Evolutionary conservation across 2,113 vertebrate genomes (phyloP).

Genomic region (Hoplias malabaricus): DNA sequence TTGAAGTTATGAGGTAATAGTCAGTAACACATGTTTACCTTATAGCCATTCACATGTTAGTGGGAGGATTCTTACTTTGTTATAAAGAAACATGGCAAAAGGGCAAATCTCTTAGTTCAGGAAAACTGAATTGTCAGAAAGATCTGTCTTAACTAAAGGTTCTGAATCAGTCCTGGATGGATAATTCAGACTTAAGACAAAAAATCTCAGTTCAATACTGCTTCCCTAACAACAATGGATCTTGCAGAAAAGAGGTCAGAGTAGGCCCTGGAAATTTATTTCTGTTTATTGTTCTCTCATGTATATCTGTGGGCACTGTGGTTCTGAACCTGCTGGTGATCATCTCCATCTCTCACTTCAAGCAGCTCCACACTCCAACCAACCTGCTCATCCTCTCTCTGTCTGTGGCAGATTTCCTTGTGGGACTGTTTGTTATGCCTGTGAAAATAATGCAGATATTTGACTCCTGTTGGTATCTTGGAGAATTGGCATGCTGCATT

Average conservation of each 20-base stretch:
- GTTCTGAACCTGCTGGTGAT: not conserved
- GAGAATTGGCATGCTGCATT: conserved; percentile 54
- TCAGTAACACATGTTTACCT: too few relatives aligned
- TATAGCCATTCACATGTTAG: not conserved
- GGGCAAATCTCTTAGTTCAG: not conserved
- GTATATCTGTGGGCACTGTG: conserved; percentile 52
- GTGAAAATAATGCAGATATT: conserved; percentile 60
- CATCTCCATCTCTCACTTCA: not conserved
- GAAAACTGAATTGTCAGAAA: not conserved
- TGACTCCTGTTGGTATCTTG: conserved; percentile 64
- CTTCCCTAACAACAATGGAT: conserved; percentile 1
- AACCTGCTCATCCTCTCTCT: conserved; percentile 69
- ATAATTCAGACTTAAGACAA: not conserved
- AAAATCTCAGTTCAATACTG: conserved; percentile 3
- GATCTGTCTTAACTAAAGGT: not conserved
- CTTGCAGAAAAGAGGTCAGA: not conserved
- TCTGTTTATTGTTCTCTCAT: not conserved
- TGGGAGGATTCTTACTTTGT: not conserved
- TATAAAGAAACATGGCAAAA: not conserved
- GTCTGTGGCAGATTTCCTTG: conserved; percentile 59
- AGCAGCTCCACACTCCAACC: conserved; percentile 48
- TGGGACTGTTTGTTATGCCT: conserved; percentile 70
- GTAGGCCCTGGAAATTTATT: not conserved
- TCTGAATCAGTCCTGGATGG: not conserved
- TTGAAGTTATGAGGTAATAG: too few relatives aligned